Evolutionary conservation across 2,113 vertebrate species (phyloP), one percentile per base, ranked within the genome.

Genomic region (Thunnus thynnus): DNA sequence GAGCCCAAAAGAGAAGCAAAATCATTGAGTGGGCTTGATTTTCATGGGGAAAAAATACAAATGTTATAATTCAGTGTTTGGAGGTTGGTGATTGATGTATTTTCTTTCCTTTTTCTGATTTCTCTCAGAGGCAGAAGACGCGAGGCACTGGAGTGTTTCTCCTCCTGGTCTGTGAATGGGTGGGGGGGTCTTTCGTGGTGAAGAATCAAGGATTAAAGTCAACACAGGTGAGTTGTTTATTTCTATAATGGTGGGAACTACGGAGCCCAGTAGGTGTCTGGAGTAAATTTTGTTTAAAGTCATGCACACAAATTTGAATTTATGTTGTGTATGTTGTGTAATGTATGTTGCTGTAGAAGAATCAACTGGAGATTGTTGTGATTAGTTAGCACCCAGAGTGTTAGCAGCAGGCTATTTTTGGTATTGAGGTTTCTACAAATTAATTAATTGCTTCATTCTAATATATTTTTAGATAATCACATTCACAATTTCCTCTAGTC

Each of bases 131-230:
- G 30, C 80, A 69, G 76, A 89, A 81, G 84, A 90, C 64, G 46
- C 13, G 76, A 82, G 75, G 87, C 44, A 72, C 83, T 86, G 88
- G 84, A 82, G 83, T 87, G 90, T 88, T 88, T 80, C 82, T 81
- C 80, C 76, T 80, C 86, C 85, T 88, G 87, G 71, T 62, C 90
- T 91, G 91, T 94, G 92, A 88, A 92, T 92, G 92, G 92, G 91
- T 80, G 92, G 92, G 91, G 90, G 91, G 88, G 90, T 70, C 66
- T 61, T 55, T 80, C 10, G 82, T 72, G 88, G 87, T 51, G 82
- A 84, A 75, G 78, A 78, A 85, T 85, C 91, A 76, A 86, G 89
- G 85, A 78, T 83, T 84, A 50, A 82, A 88, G 73, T 83, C 80
- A 90, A 89, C 86, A 63, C 54, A 88, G 88, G 94, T 93, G 69